Evolutionary conservation across 2,888 invertebrate species (phyloP).

Genomic region (Thysanoteuthis rhombus): DNA sequence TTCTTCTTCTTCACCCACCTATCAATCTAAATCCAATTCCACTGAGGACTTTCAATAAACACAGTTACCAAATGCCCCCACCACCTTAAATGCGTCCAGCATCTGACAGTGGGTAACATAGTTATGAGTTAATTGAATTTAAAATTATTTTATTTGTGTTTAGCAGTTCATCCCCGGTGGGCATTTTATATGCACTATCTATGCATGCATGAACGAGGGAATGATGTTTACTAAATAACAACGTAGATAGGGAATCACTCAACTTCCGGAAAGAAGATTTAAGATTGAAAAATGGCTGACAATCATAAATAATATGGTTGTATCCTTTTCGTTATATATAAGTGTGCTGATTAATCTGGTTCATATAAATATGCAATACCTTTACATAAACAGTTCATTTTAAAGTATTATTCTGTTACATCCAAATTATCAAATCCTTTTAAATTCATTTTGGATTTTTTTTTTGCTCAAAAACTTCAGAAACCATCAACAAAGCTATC

Average conservation of each 20-base stretch:
- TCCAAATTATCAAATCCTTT: too few relatives aligned
- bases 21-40: too few relatives aligned
- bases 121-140: not conserved
- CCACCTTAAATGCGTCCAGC: not conserved
- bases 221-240: not conserved
- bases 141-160: not conserved
- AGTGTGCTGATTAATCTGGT: not conserved
- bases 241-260: not conserved
- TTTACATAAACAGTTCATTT: not conserved
- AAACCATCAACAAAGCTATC: too few relatives aligned
- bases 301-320: too few relatives aligned
- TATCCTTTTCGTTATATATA: not conserved
- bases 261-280: not conserved
- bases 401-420: too few relatives aligned
- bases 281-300: not conserved
- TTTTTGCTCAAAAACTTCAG: too few relatives aligned
- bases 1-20: not conserved
- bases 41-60: not conserved
- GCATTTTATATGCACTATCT: not conserved
- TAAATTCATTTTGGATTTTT: too few relatives aligned
- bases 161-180: not conserved
- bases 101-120: not conserved
- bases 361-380: not conserved
- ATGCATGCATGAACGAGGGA: not conserved
- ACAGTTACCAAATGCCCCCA: not conserved